Conservation (phyloP, 2,797 vertebrate species). For the Chromis chromis region DNA sequence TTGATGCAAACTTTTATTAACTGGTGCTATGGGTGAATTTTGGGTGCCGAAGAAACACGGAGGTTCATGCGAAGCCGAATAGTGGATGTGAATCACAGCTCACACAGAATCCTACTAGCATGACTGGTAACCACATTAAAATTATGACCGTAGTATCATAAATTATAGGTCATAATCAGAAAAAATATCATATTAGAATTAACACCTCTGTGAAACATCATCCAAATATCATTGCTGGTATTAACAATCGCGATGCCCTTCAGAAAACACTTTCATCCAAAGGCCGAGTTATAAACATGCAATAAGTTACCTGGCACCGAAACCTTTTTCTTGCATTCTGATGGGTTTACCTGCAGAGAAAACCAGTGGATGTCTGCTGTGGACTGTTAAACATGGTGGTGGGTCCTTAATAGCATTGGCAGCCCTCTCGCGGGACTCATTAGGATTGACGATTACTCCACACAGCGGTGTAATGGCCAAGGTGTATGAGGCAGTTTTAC, state of each 20-base stretch:
- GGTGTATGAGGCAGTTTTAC: slow-evolving; percentile 64
- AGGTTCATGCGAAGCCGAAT: neutral
- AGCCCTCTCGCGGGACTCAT: slow-evolving; percentile 72
- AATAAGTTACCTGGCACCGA: slow-evolving; percentile 7
- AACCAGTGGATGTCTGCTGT: slow-evolving; percentile 40
- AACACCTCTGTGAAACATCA: slow-evolving; percentile 1
- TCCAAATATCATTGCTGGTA: slow-evolving; percentile 19
- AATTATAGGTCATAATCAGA: neutral
- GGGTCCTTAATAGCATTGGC: slow-evolving; percentile 67
- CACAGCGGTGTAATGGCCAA: slow-evolving; percentile 58
- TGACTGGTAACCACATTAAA: slow-evolving; percentile 30
- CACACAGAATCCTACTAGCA: neutral
- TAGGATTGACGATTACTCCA: slow-evolving; percentile 58
- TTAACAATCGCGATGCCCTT: slow-evolving; percentile 13
- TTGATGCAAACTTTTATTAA: slow-evolving; percentile 13
- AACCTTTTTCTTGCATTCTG: slow-evolving; percentile 24
- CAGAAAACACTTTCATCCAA: slow-evolving; percentile 41
- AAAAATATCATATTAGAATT: neutral
- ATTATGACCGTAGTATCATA: neutral
- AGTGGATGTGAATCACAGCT: slow-evolving; percentile 20
- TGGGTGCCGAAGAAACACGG: neutral
- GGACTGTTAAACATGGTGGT: slow-evolving; percentile 52
- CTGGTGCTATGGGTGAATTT: neutral
- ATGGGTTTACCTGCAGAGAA: slow-evolving; percentile 51
- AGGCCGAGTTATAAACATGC: slow-evolving; percentile 17